Evolutionary conservation across 2,797 vertebrate species (phyloP).

Genomic region (Propithecus perrieri): DNA sequence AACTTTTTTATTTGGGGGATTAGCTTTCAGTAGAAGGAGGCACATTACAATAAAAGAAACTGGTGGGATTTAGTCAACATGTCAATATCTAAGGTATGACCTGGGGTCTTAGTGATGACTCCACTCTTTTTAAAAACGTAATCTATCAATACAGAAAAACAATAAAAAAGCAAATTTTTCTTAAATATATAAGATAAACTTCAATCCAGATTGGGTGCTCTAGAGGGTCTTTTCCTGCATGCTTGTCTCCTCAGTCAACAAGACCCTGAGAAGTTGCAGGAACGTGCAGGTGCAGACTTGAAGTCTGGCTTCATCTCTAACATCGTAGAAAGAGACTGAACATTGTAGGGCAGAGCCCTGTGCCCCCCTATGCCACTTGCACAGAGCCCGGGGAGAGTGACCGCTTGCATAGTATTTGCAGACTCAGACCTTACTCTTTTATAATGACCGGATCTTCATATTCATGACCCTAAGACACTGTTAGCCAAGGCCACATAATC

Average conservation of each 20-base stretch:
- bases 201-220: background rate
- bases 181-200: background rate
- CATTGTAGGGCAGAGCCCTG: conserved; percentile 81
- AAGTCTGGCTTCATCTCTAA: conserved; percentile 85
- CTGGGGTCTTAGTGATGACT: background rate
- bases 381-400: conserved; percentile 89
- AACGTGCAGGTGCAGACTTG: conserved; percentile 87
- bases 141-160: background rate
- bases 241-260: background rate
- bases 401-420: conserved; percentile 88
- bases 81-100: background rate
- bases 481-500: background rate
- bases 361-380: conserved; percentile 83
- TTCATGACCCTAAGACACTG: background rate
- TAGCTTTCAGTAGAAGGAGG: conserved; percentile 31
- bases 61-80: background rate
- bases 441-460: background rate
- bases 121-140: background rate
- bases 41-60: background rate
- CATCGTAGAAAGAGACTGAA: conserved; percentile 85
- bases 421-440: background rate
- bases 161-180: background rate
- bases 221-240: background rate
- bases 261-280: conserved; percentile 81
- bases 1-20: background rate